These are phyloP conservation scores for Pseudomugil gertrudae DNA, from an alignment of 2,797 vertebrate genomes.

Conservation along the genomic window DNA sequence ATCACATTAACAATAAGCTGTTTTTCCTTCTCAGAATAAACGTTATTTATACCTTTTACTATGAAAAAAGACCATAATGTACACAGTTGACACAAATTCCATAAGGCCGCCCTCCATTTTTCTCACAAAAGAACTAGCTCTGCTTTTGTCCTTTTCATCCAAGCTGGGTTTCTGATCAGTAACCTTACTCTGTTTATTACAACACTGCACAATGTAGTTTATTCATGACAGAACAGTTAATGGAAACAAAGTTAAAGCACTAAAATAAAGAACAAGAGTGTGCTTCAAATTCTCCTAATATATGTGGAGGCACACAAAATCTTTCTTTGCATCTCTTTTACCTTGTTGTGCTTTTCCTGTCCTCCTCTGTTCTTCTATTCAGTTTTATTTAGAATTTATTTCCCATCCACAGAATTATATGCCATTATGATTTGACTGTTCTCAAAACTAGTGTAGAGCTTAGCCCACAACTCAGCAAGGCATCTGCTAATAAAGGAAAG, in stretches of 20 bases:
- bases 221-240: not conserved
- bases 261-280: not conserved
- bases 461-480: slow-evolving; percentile 19
- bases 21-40: not conserved
- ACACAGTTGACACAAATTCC: not conserved
- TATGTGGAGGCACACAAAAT: not conserved
- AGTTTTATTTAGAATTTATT: slow-evolving; percentile 55
- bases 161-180: not conserved
- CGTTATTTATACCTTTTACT: not conserved
- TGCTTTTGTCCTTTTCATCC: not conserved
- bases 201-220: not conserved
- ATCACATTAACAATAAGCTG: not conserved
- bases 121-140: not conserved
- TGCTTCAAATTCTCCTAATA: not conserved
- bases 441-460: no score
- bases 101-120: not conserved
- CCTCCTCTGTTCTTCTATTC: slow-evolving; percentile 21
- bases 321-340: slow-evolving; percentile 28
- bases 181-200: not conserved
- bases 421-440: slow-evolving; percentile 26
- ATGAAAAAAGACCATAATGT: no score
- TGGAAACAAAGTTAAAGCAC: not conserved
- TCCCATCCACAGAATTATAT: slow-evolving; percentile 43
- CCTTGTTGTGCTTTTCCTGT: slow-evolving; percentile 17
- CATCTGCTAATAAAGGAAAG: slow-evolving; percentile 28